Evolutionary conservation across 2,113 vertebrate species (phyloP).

Genomic region (Phylloscopus trochilus): DNA sequence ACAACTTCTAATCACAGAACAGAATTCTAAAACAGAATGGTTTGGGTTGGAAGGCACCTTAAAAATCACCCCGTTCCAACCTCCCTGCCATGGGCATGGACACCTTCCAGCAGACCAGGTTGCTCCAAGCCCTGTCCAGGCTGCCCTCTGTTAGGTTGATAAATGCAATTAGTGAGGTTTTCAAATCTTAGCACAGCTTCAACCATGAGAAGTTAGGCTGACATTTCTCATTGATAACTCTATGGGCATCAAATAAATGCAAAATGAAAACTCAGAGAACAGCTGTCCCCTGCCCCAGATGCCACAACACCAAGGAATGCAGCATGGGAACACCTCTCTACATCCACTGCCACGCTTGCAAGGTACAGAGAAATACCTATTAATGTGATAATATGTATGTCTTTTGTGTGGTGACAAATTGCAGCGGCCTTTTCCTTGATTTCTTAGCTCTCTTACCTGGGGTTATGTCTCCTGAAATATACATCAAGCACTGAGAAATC

Average conservation of each 20-base stretch:
- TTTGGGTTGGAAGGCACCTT: neutral
- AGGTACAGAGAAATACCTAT: neutral
- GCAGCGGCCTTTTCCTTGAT: neutral
- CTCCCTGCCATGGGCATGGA: neutral
- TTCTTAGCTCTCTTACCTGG: neutral
- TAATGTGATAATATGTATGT: accelerated
- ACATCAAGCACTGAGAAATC: neutral
- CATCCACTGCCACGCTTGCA: neutral
- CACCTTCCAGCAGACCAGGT: neutral
- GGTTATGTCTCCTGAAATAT: neutral
- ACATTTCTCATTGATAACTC: neutral
- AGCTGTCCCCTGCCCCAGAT: neutral
- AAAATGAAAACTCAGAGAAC: neutral
- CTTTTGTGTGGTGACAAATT: neutral
- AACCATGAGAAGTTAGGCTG: neutral
- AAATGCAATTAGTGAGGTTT: neutral
- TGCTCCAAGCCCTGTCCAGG: neutral
- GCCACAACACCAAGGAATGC: neutral
- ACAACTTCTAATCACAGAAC: neutral
- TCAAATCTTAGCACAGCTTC: neutral
- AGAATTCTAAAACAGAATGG: no score
- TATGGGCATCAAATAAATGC: neutral
- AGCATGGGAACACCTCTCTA: neutral
- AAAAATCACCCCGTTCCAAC: neutral
- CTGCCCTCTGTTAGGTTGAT: neutral